Percentiles rank a stretch among this genome's conserved stretches.
phyloP scores from a whole-genome alignment of 1,140 invertebrate genomes.

The Trissolcus basalis region DNA sequence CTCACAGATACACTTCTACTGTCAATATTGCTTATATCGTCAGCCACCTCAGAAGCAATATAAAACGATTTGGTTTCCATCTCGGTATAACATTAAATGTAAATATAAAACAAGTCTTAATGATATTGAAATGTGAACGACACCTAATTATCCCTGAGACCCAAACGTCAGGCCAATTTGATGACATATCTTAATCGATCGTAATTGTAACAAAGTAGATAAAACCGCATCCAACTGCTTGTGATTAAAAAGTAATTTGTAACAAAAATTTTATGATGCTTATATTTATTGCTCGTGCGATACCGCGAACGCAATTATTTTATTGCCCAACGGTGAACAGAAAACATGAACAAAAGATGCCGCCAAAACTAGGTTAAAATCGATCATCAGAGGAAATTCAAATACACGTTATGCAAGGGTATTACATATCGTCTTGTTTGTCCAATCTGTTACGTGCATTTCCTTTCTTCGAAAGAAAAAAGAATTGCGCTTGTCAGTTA shows the following conservation, averaged over 20 bases:
- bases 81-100: no score
- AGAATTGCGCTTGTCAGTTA: background rate
- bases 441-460: background rate
- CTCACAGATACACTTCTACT: no score
- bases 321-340: constrained; percentile 18
- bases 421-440: background rate
- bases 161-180: background rate
- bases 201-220: constrained; percentile 47
- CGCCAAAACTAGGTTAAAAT: constrained; percentile 17
- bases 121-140: no score
- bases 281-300: constrained; percentile 15
- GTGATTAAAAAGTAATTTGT: constrained; percentile 47
- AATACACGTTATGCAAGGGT: constrained; percentile 11
- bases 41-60: no score
- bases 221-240: constrained; percentile 48
- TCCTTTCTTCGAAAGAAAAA: background rate
- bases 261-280: constrained; percentile 34
- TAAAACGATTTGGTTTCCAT: no score
- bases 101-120: no score
- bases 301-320: constrained; percentile 29
- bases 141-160: no score
- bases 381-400: constrained; percentile 12
- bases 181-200: constrained; percentile 33
- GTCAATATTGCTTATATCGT: no score
- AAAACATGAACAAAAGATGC: constrained; percentile 15